Base-by-base conservation (phyloP, 2,113 vertebrate species). In the Acrocephalus arundinaceus region DNA sequence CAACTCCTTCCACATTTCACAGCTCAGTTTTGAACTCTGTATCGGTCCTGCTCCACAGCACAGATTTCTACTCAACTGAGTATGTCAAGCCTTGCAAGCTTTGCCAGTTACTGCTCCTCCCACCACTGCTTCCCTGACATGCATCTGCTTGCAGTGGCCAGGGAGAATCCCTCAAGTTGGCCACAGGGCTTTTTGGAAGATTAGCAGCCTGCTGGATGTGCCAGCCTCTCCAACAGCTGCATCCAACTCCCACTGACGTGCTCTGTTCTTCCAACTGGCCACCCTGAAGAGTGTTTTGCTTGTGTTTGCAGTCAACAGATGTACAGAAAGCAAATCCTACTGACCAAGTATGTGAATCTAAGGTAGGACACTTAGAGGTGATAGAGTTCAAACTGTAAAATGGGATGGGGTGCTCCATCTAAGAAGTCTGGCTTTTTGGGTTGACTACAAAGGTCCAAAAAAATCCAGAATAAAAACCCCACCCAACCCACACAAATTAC, bases 131-230 rank as follows among this genome's bases (percentile, higher is more conserved):
- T 92, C 70, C 35, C 63, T 2, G 1, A 84, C 93, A 58, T 75
- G 94, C 67, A 37, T 81, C 76, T 81, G 79, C 94, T 88, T 96
- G 96, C 88, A 78, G 72, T 0, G 0, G 68, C 58, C 70, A 37
- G 68, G 92, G 76, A 93, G 68, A 79, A 45, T 51, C 72, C 48
- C 90, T 35, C 7, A 0, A 28, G 59, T 51, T 84, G 82, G 78
- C 94, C 84, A 46, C 57, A 75, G 93, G 95, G 93, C 66, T 90
- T 96, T 92, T 66, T 94, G 95, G 94, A 95, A 70, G 54, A 28
- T 54, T 76, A 91, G 78, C 92, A 92, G 83, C 6, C 0, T 35
- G 57, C 45, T 75, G 48, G 39, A 91, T 49, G 58, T 54, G 70
- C 86, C 93, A 89, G 2, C 77, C 70, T 65, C 85, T 88, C 89